These are phyloP conservation scores for Enoplosus armatus DNA, from an alignment of 2,797 vertebrate genomes.

Conservation along the genomic window DNA sequence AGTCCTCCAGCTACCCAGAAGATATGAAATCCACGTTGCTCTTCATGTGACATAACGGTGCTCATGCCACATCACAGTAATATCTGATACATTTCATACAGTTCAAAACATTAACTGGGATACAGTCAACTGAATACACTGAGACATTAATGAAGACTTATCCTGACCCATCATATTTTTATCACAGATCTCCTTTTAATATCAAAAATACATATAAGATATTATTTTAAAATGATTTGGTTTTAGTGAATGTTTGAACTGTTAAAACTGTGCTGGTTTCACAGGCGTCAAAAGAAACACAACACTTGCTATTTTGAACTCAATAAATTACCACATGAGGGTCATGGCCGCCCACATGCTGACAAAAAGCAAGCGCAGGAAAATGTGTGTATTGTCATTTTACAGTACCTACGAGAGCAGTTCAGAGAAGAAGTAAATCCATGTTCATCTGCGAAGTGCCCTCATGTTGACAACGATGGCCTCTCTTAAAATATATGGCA, in stretches of 20 bases:
- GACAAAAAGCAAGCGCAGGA: slow-evolving; percentile 53
- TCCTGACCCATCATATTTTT: background rate
- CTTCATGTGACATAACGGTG: slow-evolving; percentile 6
- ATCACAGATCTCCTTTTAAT: background rate
- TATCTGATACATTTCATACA: slow-evolving; percentile 11
- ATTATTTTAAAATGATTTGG: background rate
- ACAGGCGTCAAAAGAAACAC: slow-evolving; percentile 26
- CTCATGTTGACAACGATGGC: slow-evolving; percentile 18
- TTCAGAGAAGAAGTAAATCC: slow-evolving; percentile 62
- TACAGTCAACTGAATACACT: background rate
- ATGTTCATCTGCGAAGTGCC: slow-evolving; percentile 40
- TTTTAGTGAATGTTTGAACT: background rate
- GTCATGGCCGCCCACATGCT: slow-evolving; percentile 52
- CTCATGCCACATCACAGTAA: background rate
- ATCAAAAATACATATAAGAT: background rate
- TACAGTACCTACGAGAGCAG: slow-evolving; percentile 75
- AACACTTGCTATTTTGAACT: slow-evolving; percentile 53
- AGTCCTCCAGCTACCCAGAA: background rate
- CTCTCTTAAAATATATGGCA: slow-evolving; percentile 31
- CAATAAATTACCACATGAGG: slow-evolving; percentile 56
- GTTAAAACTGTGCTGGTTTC: slow-evolving; percentile 23
- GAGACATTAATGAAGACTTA: background rate
- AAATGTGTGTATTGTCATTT: slow-evolving; percentile 45
- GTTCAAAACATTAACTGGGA: slow-evolving; percentile 19
- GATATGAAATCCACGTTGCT: background rate